Percentiles rank a stretch among this genome's conserved stretches.
Evolutionary conservation across 1,140 invertebrate genomes (phyloP).

Genomic region (Pissodes strobi): DNA sequence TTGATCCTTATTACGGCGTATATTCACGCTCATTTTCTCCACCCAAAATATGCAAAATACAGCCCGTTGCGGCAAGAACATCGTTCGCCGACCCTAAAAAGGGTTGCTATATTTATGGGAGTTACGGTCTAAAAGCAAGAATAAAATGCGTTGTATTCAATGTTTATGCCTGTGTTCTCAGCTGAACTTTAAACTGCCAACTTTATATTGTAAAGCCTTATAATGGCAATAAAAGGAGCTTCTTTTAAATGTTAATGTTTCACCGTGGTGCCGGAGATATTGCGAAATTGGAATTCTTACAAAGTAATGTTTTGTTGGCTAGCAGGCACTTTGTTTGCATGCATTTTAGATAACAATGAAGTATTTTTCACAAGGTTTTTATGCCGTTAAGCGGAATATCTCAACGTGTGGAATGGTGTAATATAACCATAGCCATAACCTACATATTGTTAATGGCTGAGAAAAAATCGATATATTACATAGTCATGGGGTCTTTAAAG

Average conservation of each 20-base stretch:
- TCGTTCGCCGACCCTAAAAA: slow-evolving; percentile 7
- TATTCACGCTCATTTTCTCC: slow-evolving; percentile 7
- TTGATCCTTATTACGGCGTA: slow-evolving; percentile 19
- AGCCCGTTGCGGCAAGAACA: slow-evolving; percentile 2
- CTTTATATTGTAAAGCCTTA: slow-evolving; percentile 23
- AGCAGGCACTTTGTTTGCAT: neutral
- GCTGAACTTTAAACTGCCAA: slow-evolving; percentile 19
- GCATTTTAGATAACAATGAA: too few relatives aligned
- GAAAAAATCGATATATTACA: too few relatives aligned
- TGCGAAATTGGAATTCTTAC: slow-evolving; percentile 9
- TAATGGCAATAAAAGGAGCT: slow-evolving; percentile 6
- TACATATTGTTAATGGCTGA: too few relatives aligned
- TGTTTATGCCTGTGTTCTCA: slow-evolving; percentile 23
- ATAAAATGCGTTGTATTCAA: slow-evolving; percentile 22
- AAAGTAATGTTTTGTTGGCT: neutral
- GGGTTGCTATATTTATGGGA: slow-evolving; percentile 29
- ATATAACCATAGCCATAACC: too few relatives aligned
- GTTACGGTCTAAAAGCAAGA: slow-evolving; percentile 22
- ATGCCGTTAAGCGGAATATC: too few relatives aligned
- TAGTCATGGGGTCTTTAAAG: too few relatives aligned
- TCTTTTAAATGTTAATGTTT: slow-evolving; percentile 23
- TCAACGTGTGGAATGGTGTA: too few relatives aligned
- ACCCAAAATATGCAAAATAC: slow-evolving; percentile 20
- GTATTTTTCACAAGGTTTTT: too few relatives aligned
- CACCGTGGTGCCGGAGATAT: neutral